A percentile compares a stretch with the other conserved stretches of the same genome.
These are phyloP conservation scores for Ceratina australensis DNA, from an alignment of 1,140 invertebrate species.

Conservation along the genomic window DNA sequence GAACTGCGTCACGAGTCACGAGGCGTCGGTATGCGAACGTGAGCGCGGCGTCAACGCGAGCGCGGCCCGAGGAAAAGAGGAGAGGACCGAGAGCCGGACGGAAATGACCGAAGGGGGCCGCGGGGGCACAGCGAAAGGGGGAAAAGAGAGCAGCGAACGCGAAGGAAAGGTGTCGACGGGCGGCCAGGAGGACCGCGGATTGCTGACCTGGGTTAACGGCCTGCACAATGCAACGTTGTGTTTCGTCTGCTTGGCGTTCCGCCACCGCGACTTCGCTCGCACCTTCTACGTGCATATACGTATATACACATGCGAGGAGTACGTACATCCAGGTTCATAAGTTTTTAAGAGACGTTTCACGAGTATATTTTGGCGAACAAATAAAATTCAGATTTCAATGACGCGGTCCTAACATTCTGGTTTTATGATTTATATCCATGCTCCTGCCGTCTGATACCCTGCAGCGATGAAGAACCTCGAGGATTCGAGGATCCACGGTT, in stretches of 20 bases:
- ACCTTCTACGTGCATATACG: neutral
- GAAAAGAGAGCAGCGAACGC: neutral
- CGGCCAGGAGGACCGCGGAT: constrained; percentile 28
- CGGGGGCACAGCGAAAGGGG: neutral
- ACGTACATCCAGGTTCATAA: no score
- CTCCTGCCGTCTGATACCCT: neutral
- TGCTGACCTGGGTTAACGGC: constrained; percentile 77
- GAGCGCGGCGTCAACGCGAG: neutral
- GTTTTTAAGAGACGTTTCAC: no score
- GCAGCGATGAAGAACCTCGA: neutral
- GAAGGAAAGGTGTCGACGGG: constrained; percentile 5
- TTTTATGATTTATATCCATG: no score
- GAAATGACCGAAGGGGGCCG: neutral
- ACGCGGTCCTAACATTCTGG: no score
- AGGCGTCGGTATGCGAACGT: constrained; percentile 8
- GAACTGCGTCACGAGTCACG: constrained; percentile 60
- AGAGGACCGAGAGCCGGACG: neutral
- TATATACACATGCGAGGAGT: no score
- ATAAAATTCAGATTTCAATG: no score
- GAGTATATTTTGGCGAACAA: no score
- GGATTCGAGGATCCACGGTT: neutral
- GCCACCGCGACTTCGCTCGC: constrained; percentile 33
- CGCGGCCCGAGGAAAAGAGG: neutral
- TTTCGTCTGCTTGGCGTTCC: constrained; percentile 62
- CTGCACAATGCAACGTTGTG: constrained; percentile 74